A percentile compares a stretch with the other conserved stretches of the same genome.
Conservation (phyloP, 2,888 invertebrate genomes). For the Cyclophora punctaria region DNA sequence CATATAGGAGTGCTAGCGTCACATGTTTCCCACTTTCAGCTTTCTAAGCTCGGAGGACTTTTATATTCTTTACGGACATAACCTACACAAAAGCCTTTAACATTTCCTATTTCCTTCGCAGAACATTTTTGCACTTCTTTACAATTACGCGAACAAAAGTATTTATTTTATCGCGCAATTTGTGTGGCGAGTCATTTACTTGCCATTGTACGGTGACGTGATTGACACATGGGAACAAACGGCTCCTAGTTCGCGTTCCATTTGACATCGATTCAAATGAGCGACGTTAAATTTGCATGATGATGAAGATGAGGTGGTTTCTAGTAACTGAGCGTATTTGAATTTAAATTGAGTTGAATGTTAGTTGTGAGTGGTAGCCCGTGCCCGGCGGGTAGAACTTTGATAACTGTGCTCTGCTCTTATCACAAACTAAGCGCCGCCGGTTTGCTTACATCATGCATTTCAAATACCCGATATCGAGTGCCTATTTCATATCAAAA, state of each 20-base stretch:
- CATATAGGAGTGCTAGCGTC: too few relatives aligned
- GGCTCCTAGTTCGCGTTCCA: conserved; percentile 3
- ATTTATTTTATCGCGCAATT: too few relatives aligned
- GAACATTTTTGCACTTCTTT: too few relatives aligned
- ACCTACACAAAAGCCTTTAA: too few relatives aligned
- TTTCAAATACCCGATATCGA: conserved; percentile 1
- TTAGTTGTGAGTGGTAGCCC: neutral
- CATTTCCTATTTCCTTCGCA: too few relatives aligned
- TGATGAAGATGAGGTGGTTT: conserved; percentile 1
- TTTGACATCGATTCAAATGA: conserved; percentile 6
- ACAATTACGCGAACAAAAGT: too few relatives aligned
- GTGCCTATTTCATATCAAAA: conserved; percentile 3
- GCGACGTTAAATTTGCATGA: conserved; percentile 7
- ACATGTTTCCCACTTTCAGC: too few relatives aligned
- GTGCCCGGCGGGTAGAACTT: conserved; percentile 3
- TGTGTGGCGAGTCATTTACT: too few relatives aligned
- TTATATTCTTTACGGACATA: too few relatives aligned
- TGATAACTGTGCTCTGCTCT: conserved; percentile 3
- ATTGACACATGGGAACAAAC: neutral
- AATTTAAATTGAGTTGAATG: conserved; percentile 11
- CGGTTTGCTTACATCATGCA: neutral
- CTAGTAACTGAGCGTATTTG: conserved; percentile 13
- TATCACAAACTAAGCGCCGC: conserved; percentile 3
- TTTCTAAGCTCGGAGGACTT: too few relatives aligned
- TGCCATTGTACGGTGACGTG: too few relatives aligned